These are phyloP conservation scores for Myripristis jacobus DNA, from an alignment of 2,797 vertebrate species.

Conservation along the genomic window DNA sequence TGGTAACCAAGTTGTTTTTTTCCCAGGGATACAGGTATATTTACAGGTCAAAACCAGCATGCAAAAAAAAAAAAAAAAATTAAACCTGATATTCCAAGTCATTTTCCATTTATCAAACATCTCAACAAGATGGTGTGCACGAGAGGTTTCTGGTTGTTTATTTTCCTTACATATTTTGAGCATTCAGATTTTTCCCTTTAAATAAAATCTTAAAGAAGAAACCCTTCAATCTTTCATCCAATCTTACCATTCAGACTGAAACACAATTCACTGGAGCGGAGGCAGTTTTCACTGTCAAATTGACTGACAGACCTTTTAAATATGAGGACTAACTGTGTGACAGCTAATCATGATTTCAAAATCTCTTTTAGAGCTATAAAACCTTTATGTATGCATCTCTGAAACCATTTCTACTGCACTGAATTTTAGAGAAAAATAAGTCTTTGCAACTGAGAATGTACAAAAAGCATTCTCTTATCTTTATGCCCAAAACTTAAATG, in stretches of 20 bases:
- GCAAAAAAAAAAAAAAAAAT: too few species aligned
- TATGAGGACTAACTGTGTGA: constrained; percentile 34
- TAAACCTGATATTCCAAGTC: background rate
- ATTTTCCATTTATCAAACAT: constrained; percentile 9
- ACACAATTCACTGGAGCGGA: constrained; percentile 23
- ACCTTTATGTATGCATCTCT: constrained; percentile 27
- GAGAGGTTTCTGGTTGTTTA: constrained; percentile 21
- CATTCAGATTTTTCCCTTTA: background rate
- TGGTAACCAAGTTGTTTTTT: background rate
- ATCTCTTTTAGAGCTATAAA: constrained; percentile 49
- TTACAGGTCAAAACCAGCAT: too few species aligned
- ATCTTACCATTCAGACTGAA: constrained; percentile 13
- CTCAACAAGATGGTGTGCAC: constrained; percentile 6
- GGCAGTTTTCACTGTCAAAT: constrained; percentile 50
- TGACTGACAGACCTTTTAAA: constrained; percentile 58
- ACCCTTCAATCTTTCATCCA: constrained; percentile 33
- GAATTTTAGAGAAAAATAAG: background rate
- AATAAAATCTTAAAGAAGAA: constrained; percentile 22
- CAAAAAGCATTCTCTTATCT: constrained; percentile 30
- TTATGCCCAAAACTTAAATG: constrained; percentile 29
- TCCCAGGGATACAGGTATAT: background rate
- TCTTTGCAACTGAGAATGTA: constrained; percentile 13
- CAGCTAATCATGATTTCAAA: constrained; percentile 61
- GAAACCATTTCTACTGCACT: constrained; percentile 44
- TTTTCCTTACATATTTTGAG: background rate